Evolutionary conservation across 2,888 invertebrate genomes (phyloP).

Genomic region (Pseudococcus longispinus): DNA sequence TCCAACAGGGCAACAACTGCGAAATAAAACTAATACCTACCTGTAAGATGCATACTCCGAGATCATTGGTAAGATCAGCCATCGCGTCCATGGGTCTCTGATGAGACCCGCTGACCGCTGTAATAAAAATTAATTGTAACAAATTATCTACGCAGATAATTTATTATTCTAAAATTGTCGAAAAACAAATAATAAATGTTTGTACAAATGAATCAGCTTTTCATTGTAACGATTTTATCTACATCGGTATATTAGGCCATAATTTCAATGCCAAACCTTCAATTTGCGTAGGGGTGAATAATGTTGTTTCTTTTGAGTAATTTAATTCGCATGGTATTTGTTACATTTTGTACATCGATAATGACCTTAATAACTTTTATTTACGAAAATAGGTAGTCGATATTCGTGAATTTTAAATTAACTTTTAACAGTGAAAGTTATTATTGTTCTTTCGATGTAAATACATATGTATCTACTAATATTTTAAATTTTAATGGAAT

Average conservation of each 20-base stretch:
- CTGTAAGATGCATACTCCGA: conserved; percentile 73
- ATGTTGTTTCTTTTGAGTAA: not conserved
- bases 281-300: not conserved
- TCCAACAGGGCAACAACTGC: not conserved
- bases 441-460: not conserved
- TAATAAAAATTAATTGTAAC: not conserved
- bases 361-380: conserved; percentile 40
- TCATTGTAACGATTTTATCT: not conserved
- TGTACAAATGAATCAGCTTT: not conserved
- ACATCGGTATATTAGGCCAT: not conserved
- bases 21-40: conserved; percentile 61
- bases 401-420: not conserved
- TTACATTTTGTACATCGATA: not conserved
- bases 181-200: not conserved
- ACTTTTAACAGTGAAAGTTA: not conserved
- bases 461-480: not conserved
- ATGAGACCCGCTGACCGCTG: conserved; percentile 53
- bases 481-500: not conserved
- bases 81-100: conserved; percentile 73
- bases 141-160: not conserved
- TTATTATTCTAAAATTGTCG: not conserved
- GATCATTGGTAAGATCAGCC: conserved; percentile 80
- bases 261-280: not conserved
- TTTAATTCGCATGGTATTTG: not conserved
- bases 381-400: not conserved